phyloP scores from a whole-genome alignment of 2,797 vertebrate genomes.

The Lophius americanus region DNA sequence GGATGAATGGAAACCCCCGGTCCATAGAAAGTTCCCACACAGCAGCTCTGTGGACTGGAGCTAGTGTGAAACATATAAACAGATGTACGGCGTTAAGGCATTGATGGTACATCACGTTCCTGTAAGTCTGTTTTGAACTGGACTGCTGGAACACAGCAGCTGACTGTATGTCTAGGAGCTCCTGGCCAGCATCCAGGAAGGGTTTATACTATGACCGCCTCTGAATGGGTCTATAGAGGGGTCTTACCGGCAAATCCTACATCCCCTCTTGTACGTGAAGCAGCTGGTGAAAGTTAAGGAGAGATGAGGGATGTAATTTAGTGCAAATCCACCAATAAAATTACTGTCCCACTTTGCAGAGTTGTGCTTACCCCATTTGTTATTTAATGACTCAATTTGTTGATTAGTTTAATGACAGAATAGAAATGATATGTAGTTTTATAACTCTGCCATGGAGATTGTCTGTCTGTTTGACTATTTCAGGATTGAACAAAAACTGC shows the following conservation, averaged over 20 bases:
- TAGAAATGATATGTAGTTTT: too few species aligned
- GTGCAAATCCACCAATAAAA: constrained; percentile 8
- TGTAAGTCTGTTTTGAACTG: constrained; percentile 24
- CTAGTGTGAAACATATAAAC: constrained; percentile 61
- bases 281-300: constrained; percentile 2
- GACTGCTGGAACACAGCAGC: constrained; percentile 53
- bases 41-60: constrained; percentile 56
- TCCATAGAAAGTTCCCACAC: constrained; percentile 39
- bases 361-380: not conserved
- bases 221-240: constrained; percentile 34
- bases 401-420: not conserved
- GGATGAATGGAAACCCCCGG: constrained; percentile 44
- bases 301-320: constrained; percentile 15
- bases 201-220: constrained; percentile 28
- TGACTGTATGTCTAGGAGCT: constrained; percentile 14
- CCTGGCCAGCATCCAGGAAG: constrained; percentile 50
- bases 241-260: constrained; percentile 34
- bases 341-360: not conserved
- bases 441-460: too few species aligned
- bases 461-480: too few species aligned
- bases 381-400: not conserved
- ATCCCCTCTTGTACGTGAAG: constrained; percentile 23
- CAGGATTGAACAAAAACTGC: too few species aligned
- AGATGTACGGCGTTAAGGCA: constrained; percentile 60
- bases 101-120: constrained; percentile 47